Evolutionary conservation across 1,140 invertebrate genomes (phyloP), one percentile per base, ranked within the genome.

Genomic region (Epicauta chinensis): DNA sequence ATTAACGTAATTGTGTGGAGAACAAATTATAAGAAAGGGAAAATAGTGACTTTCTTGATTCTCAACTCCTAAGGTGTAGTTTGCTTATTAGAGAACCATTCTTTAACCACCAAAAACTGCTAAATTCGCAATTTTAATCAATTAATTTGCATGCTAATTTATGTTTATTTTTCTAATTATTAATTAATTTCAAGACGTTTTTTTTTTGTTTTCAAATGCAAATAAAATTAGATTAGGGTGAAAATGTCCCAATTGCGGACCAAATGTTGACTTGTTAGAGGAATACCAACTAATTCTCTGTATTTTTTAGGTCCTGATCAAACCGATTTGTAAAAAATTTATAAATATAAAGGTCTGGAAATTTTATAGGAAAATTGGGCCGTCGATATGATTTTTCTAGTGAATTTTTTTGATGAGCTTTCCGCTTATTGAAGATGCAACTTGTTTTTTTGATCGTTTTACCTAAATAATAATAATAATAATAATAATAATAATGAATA

Each of bases 41-140:
- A 53, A 43, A 51, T 47, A 45, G 43, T 55, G 42, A 60, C 46
- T 47, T 57, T 54, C 49, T 60, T 58, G 34, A 23, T 23, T 23
- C n/a, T 23, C 53, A 53, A 46, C 58, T 38, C 53, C 40, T 62
- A 66, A 68, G 66, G 66, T 68, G 66, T 66, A 68, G 66, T 68
- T 68, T 68, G 64, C 66, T 68, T 59, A 39, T n/a, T 52, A 58
- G 56, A 56, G 45, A 48, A 23, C 23, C 23, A 23, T 50, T 60
- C 31, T 38, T 40, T 61, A 57, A 57, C 51, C 39, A 50, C 12
- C 29, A 35, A 44, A 36, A 49, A 30, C 44, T 44, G 51, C 45
- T 59, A 56, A 59, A 46, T 38, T 23, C 30, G 36, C 45, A 16
- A 41, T 47, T 50, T 35, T 36, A 47, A 37, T 31, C 23, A 49